Conservation (phyloP, 2,113 vertebrate genomes). For the Climacteris rufus region DNA sequence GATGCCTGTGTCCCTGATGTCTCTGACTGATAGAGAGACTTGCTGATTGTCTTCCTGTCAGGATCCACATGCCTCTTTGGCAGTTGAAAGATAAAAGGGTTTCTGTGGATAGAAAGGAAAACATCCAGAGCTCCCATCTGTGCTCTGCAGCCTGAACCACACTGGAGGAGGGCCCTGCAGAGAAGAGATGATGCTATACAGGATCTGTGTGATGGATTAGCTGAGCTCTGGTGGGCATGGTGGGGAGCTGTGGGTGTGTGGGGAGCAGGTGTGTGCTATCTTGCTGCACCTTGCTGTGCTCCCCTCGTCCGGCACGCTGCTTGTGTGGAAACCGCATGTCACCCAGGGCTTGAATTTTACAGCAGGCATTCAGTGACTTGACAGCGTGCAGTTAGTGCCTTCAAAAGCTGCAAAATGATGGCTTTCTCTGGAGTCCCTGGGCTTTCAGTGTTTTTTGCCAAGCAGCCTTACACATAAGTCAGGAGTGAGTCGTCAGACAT, state of each 20-base stretch:
- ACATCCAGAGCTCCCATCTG: background rate
- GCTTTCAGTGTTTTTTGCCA: background rate
- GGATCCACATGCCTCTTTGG: background rate
- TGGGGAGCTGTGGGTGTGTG: background rate
- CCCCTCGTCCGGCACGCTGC: accelerated
- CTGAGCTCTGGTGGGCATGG: background rate
- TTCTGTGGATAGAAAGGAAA: background rate
- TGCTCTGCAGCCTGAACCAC: background rate
- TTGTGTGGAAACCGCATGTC: background rate
- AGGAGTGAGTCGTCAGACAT: background rate
- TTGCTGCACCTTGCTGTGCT: background rate
- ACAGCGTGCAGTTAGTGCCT: background rate
- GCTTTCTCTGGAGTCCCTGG: background rate
- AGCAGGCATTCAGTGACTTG: background rate
- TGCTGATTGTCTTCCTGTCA: background rate
- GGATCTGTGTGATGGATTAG: background rate
- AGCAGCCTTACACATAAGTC: background rate
- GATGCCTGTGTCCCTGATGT: background rate
- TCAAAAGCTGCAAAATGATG: background rate
- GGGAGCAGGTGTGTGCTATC: background rate
- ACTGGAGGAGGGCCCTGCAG: background rate
- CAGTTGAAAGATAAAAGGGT: constrained; percentile 11
- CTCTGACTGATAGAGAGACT: background rate
- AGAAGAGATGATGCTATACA: background rate
- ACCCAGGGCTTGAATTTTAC: background rate